Evolutionary conservation across 2,888 invertebrate species (phyloP).

Genomic region (Nephrotoma flavescens): DNA sequence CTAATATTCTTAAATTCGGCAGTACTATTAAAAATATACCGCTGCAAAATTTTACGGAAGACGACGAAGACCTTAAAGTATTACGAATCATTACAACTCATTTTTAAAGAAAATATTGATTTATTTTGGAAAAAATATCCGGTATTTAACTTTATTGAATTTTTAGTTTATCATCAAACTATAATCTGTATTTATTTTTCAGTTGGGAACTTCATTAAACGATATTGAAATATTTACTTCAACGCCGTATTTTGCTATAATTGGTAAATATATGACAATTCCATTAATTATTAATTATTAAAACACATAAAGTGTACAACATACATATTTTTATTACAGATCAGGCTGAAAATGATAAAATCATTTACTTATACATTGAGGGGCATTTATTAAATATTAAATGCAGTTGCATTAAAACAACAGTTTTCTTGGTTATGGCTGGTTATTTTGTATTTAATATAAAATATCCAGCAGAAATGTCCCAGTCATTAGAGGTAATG

Average conservation of each 20-base stretch:
- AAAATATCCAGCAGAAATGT: neutral
- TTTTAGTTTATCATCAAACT: neutral
- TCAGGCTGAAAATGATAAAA: neutral
- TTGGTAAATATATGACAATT: neutral
- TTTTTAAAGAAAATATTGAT: no score
- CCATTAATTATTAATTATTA: no score
- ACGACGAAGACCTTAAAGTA: no score
- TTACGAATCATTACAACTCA: no score
- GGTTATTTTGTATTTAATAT: neutral
- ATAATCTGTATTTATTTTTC: no score
- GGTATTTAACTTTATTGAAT: neutral
- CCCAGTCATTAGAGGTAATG: no score
- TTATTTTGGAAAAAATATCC: neutral
- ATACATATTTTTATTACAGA: neutral
- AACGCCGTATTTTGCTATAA: no score
- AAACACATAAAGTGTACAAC: neutral
- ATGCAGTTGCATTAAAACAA: no score
- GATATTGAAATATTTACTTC: neutral
- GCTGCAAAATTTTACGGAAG: no score
- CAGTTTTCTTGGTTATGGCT: neutral
- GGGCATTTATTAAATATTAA: neutral
- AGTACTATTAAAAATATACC: no score
- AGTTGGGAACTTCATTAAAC: no score
- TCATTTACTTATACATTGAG: neutral
- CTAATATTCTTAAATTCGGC: no score